Base-by-base conservation (phyloP, 2,113 vertebrate genomes). In the Ranitomeya imitator region DNA sequence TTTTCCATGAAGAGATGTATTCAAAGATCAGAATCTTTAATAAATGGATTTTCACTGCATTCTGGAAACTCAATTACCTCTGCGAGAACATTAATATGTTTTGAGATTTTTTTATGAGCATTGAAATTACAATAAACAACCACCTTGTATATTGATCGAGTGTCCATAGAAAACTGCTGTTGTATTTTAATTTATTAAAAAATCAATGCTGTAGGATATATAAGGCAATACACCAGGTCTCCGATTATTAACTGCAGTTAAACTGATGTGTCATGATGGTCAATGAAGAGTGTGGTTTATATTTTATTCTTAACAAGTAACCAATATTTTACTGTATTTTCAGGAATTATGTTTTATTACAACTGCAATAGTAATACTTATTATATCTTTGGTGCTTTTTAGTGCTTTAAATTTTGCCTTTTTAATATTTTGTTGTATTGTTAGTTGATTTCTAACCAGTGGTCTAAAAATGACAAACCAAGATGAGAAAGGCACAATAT, bases 51-150 rank as follows among this genome's bases (percentile, higher is more conserved):
- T 67, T 65, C 13, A 83, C 31, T 63, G 60, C 31, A 67, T 65
- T 37, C 26, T 83, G 60, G 79, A 19, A 51, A 23, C 26, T 19
- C 82, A 88, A 88, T 83, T 71, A 87, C 52, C 31, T 81, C 7
- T 18, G 52, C 60, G 55, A 76, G 37, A 83, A 88, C 55, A 37
- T 37, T 76, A 63, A 86, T 65, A 79, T 63, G 12, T 88, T 81
- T 83, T 51, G 55, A 76, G 37, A 81, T 88, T 87, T 83, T 54
- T 52, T 87, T 73, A 71, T 61, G 26, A 63, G 86, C 65, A 88
- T 77, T 83, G 80, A 88, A 88, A 88, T 88, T 76, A 77, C 37
- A 83, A 88, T 88, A 82, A 88, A 83, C 67, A 88, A 31, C 69
- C 26, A 63, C n/a, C 69, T 76, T 77, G 71, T 88, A 60, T 83